These are phyloP conservation scores for Pygoscelis antarcticus DNA, from an alignment of 2,113 vertebrate species.

Conservation along the genomic window DNA sequence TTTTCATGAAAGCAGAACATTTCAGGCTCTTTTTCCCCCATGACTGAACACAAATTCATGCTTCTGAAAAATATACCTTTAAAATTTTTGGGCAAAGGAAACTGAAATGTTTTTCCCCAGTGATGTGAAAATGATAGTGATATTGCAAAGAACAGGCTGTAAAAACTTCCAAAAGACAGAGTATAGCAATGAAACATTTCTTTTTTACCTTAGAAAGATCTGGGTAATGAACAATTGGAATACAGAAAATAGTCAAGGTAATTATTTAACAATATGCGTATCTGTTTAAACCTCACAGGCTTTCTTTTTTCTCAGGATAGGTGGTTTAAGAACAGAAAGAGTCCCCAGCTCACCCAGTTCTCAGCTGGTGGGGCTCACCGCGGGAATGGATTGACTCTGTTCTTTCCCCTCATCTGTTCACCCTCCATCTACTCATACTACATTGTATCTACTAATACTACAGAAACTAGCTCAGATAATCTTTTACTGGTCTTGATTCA, in stretches of 20 bases:
- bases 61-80: background rate
- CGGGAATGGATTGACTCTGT: background rate
- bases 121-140: background rate
- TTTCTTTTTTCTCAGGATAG: background rate
- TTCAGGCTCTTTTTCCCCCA: background rate
- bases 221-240: background rate
- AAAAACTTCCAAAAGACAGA: background rate
- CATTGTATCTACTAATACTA: background rate
- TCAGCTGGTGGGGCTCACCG: background rate
- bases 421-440: background rate
- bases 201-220: background rate
- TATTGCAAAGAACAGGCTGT: background rate
- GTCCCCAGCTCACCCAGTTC: background rate
- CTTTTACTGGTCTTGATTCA: background rate
- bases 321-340: background rate
- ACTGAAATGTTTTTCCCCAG: background rate
- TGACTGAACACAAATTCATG: background rate
- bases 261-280: background rate
- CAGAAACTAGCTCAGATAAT: background rate
- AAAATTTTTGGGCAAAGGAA: background rate
- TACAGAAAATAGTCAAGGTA: background rate
- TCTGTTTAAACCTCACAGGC: background rate
- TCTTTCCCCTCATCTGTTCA: background rate
- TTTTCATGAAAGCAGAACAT: background rate
- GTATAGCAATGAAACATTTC: background rate